A percentile compares a stretch with the other conserved stretches of the same genome.
Conservation (phyloP, 2,113 vertebrate species). For the Pluvialis apricaria region DNA sequence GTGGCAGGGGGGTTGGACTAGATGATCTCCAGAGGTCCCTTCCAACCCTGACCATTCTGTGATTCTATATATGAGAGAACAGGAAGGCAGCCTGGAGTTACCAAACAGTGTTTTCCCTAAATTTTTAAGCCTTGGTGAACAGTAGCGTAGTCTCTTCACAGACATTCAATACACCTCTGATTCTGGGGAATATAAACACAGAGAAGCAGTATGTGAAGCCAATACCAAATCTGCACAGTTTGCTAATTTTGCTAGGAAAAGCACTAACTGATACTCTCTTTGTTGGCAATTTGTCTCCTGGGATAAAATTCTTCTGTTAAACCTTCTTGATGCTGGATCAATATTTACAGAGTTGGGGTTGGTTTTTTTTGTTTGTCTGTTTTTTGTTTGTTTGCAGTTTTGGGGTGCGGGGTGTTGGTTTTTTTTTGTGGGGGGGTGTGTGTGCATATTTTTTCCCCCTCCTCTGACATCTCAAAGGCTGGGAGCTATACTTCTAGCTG, state of each 20-base stretch:
- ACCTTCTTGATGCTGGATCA: not conserved
- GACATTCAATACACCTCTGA: not conserved
- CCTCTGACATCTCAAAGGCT: not conserved
- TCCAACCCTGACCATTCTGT: too few species aligned
- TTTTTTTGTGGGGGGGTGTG: too few species aligned
- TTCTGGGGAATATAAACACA: not conserved
- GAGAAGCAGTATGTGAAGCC: not conserved
- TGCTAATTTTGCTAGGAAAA: not conserved
- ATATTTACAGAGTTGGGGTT: not conserved
- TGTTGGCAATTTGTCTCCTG: not conserved
- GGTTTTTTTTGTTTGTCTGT: rapidly evolving
- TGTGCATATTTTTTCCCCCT: not conserved
- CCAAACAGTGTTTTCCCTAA: not conserved
- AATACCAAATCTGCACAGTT: not conserved
- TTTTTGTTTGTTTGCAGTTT: not conserved
- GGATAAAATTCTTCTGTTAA: not conserved
- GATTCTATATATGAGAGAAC: not conserved
- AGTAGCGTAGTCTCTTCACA: not conserved
- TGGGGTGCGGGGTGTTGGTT: rapidly evolving
- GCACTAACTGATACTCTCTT: not conserved
- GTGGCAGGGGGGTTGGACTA: too few species aligned
- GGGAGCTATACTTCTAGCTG: not conserved
- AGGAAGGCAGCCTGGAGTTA: not conserved
- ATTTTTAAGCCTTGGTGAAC: not conserved
- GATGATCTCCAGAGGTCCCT: too few species aligned